phyloP scores from a whole-genome alignment of 2,888 invertebrate genomes.

The Sycophila texana region DNA sequence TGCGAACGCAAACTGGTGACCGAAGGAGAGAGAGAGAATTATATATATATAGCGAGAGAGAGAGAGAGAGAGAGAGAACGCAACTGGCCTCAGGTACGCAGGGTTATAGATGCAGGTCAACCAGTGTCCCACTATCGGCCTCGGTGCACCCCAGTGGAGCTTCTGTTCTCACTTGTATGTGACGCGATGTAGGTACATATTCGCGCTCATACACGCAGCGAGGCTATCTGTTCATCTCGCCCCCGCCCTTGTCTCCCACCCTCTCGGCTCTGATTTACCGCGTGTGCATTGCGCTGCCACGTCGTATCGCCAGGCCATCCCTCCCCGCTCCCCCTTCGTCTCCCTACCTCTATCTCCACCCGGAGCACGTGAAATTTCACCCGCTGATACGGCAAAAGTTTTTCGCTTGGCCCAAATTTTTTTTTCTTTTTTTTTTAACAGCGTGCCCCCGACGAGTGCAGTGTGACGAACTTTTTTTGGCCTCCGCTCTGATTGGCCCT shows the following conservation, averaged over 20 bases:
- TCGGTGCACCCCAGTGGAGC: constrained; percentile 38
- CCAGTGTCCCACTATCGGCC: constrained; percentile 39
- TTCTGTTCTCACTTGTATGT: constrained; percentile 12
- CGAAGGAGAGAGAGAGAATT: neutral
- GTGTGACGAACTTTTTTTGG: too few species aligned
- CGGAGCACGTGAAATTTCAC: neutral
- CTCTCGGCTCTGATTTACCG: constrained; percentile 32
- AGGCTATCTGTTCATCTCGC: neutral
- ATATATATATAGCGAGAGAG: neutral
- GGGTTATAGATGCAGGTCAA: constrained; percentile 35
- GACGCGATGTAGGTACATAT: constrained; percentile 22
- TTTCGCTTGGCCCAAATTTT: too few species aligned
- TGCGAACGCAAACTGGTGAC: neutral
- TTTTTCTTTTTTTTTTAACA: too few species aligned
- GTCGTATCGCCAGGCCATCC: neutral
- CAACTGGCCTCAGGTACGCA: neutral
- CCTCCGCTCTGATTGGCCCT: too few species aligned
- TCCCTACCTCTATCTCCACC: too few species aligned
- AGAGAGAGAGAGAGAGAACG: neutral
- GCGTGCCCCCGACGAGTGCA: too few species aligned
- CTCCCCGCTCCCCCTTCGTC: too few species aligned
- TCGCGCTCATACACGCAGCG: neutral
- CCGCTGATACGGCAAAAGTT: neutral
- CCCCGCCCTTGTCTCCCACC: neutral
- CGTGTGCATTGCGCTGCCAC: constrained; percentile 18